Evolutionary conservation across 2,113 vertebrate species (phyloP), one percentile per base, ranked within the genome.

Genomic region (Furnarius figulus): DNA sequence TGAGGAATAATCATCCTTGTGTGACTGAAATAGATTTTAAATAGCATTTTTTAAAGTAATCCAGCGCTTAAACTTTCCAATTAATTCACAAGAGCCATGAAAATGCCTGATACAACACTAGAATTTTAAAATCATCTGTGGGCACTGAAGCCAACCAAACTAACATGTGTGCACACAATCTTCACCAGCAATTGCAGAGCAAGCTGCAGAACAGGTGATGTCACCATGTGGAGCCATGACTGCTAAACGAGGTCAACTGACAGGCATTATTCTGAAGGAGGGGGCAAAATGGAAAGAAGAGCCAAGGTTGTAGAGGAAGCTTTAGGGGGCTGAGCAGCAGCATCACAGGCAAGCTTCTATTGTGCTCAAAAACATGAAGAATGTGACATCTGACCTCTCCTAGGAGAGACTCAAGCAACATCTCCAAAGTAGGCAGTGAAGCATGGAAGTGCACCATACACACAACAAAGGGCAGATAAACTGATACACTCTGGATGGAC

Each of bases 331-430:
- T 42, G 31, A 91, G 81, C 77, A 96, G 81, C 74, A 96, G 62
- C 89, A 46, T 30, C 83, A 55, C 1, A 2, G 31, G 28, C 71
- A 73, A 81, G 28, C 81, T 82, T 12, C 89, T 76, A 93, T 89
- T 95, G 89, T 96, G 66, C 87, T 85, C 5, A 4, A 80, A 66
- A 95, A 79, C 55, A 78, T 33, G 42, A 91, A 83, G 78, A 90
- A 96, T 85, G 89, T 91, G 89, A 87, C 91, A 95, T 90, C 85
- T 94, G 94, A 85, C 89, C 93, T 59, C 79, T 80, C 30, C 79
- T 4, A n/a, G 55, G 39, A 88, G 79, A 67, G 94, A 86, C 19
- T 35, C 67, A 85, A 91, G 91, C 84, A 87, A 31, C 73, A 85
- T 52, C 79, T 93, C 90, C 56, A n/a, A 70, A 63, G 74, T 3